These are phyloP conservation scores for Machimus rusticus DNA, from an alignment of 2,888 invertebrate genomes.

Conservation along the genomic window DNA sequence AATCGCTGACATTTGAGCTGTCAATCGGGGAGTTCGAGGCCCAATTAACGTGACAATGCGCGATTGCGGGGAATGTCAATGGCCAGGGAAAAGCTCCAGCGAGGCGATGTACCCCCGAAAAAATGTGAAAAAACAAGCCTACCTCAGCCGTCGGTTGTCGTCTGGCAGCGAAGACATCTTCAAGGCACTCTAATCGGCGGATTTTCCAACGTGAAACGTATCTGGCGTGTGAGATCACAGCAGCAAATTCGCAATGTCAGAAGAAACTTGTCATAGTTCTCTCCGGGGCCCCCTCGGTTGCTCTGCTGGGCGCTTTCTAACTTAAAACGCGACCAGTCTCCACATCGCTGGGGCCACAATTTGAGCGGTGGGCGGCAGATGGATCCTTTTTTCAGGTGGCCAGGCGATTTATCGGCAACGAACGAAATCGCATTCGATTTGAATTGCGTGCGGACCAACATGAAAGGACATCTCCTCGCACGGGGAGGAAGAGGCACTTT, in stretches of 20 bases:
- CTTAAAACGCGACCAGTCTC: not conserved
- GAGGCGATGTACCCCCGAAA: not conserved
- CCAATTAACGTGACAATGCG: conserved; percentile 33
- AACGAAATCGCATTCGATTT: not conserved
- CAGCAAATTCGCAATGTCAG: conserved; percentile 14
- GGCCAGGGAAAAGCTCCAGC: conserved; percentile 4
- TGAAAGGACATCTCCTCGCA: not conserved
- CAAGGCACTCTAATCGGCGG: not conserved
- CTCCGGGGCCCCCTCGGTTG: not conserved
- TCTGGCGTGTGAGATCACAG: conserved; percentile 16
- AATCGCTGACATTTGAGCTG: conserved; percentile 30
- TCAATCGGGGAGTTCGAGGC: conserved; percentile 18
- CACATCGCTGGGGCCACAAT: not conserved
- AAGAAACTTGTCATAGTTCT: conserved; percentile 25
- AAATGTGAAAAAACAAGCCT: not conserved
- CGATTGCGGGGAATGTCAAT: conserved; percentile 29
- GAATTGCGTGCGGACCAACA: not conserved
- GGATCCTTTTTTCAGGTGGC: not conserved
- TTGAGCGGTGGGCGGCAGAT: not conserved
- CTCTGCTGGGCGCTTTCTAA: conserved; percentile 4
- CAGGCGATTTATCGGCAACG: not conserved
- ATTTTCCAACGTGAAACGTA: not conserved
- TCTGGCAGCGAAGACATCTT: conserved; percentile 46
- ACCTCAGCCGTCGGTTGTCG: conserved; percentile 46
- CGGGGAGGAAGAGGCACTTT: not conserved